These are phyloP conservation scores for Drosophila kepulauana DNA, from an alignment of 1,140 invertebrate species.

Conservation along the genomic window DNA sequence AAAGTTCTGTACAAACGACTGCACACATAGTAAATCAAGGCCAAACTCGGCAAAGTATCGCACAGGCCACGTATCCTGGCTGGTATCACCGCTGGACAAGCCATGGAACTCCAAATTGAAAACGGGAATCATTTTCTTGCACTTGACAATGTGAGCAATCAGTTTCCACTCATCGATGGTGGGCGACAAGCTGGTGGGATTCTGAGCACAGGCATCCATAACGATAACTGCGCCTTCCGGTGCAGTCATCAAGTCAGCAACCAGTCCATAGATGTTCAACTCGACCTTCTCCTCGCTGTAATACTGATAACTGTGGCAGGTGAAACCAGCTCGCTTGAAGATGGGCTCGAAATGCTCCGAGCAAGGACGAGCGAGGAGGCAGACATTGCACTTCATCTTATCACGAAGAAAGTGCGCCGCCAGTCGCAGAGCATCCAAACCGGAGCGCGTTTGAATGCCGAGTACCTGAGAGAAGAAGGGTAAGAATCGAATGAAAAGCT, in stretches of 20 bases:
- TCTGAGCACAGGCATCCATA: slow-evolving; percentile 98
- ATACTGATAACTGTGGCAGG: slow-evolving; percentile 94
- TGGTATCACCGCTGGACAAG: slow-evolving; percentile 96
- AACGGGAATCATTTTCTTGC: slow-evolving; percentile 91
- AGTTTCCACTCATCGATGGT: slow-evolving; percentile 93
- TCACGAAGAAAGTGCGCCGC: slow-evolving; percentile 94
- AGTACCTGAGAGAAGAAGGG: slow-evolving; percentile 87
- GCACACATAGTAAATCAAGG: slow-evolving; percentile 95
- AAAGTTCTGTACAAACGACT: slow-evolving; percentile 99
- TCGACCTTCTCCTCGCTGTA: slow-evolving; percentile 92
- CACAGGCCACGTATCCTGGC: slow-evolving; percentile 95
- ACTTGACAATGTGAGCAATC: slow-evolving; percentile 92
- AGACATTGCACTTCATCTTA: slow-evolving; percentile 90
- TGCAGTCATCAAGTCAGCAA: slow-evolving; percentile 92
- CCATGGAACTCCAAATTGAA: slow-evolving; percentile 99
- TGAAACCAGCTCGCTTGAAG: slow-evolving; percentile 95
- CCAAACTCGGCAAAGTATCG: slow-evolving; percentile 93
- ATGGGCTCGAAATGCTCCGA: slow-evolving; percentile 97
- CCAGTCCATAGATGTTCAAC: slow-evolving; percentile 93
- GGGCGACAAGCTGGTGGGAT: slow-evolving; percentile 98
- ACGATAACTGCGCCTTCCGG: slow-evolving; percentile 95
- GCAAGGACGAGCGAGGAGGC: slow-evolving; percentile 96
- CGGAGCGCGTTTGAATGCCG: slow-evolving; percentile 95
- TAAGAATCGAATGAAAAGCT: neutral
- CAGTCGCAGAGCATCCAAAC: slow-evolving; percentile 95